phyloP scores from a whole-genome alignment of 2,113 vertebrate species.

The Chionis minor region DNA sequence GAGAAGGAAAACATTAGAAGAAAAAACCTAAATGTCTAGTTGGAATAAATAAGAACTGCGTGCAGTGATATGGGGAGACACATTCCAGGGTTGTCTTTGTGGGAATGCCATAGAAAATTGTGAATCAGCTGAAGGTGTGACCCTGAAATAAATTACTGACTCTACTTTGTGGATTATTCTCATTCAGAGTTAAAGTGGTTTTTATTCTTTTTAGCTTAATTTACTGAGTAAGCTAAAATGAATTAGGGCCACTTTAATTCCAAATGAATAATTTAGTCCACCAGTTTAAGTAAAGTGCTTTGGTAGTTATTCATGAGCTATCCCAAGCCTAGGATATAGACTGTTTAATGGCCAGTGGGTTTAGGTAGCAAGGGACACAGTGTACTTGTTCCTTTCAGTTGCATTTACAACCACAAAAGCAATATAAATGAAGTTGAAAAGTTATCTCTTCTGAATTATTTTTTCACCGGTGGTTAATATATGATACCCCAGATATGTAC shows the following conservation, averaged over 20 bases:
- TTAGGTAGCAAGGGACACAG: not conserved
- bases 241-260: slow-evolving; percentile 34
- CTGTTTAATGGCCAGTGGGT: not conserved
- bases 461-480: not conserved
- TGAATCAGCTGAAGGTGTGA: not conserved
- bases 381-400: not conserved
- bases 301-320: slow-evolving; percentile 37
- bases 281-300: slow-evolving; percentile 28
- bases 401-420: not conserved
- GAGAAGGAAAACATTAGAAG: not conserved
- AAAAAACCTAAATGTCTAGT: not conserved
- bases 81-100: not conserved
- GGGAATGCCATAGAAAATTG: not conserved
- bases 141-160: not conserved
- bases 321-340: not conserved
- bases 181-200: not conserved
- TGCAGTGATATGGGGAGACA: not conserved
- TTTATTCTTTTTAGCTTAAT: slow-evolving; percentile 30
- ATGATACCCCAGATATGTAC: not conserved
- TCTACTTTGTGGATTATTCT: not conserved
- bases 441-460: not conserved
- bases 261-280: slow-evolving; percentile 42
- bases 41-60: not conserved
- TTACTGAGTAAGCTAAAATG: slow-evolving; percentile 43
- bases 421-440: not conserved